phyloP scores from a whole-genome alignment of 2,797 vertebrate genomes.

The Mormyrus proboscirostris region DNA sequence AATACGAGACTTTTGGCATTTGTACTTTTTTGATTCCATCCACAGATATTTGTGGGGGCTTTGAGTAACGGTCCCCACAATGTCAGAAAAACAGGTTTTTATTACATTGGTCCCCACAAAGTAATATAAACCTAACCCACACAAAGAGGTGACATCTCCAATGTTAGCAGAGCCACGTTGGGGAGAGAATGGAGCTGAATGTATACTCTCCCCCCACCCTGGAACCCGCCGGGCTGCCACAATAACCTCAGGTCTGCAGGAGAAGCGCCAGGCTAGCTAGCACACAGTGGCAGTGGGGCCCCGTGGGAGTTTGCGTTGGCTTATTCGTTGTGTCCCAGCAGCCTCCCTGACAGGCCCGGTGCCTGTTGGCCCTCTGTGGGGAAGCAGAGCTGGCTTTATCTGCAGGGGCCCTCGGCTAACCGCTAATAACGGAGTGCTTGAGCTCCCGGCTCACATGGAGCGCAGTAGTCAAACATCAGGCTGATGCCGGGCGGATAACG shows the following conservation, averaged over 20 bases:
- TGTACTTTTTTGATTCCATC: no score
- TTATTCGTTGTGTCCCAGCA: constrained; percentile 74
- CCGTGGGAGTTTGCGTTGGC: constrained; percentile 66
- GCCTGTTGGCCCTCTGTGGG: constrained; percentile 61
- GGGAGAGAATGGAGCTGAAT: constrained; percentile 75
- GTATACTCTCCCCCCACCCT: constrained; percentile 30
- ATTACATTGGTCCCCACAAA: no score
- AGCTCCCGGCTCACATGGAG: constrained; percentile 50
- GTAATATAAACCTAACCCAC: not conserved
- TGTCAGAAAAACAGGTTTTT: no score
- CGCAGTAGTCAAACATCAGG: constrained; percentile 47
- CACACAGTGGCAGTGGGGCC: constrained; percentile 60
- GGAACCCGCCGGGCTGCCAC: constrained; percentile 67
- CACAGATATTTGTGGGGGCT: no score
- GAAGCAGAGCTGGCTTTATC: constrained; percentile 56
- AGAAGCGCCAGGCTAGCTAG: constrained; percentile 74
- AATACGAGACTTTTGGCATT: no score
- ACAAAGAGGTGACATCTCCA: constrained; percentile 48
- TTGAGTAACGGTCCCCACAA: no score
- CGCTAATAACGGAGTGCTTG: constrained; percentile 57
- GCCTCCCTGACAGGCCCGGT: constrained; percentile 60
- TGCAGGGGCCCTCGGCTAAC: constrained; percentile 49
- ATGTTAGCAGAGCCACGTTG: constrained; percentile 36
- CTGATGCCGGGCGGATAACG: constrained; percentile 45
- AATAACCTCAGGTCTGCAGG: constrained; percentile 77